phyloP scores from a whole-genome alignment of 2,888 invertebrate genomes.

The Argyresthia albistria region DNA sequence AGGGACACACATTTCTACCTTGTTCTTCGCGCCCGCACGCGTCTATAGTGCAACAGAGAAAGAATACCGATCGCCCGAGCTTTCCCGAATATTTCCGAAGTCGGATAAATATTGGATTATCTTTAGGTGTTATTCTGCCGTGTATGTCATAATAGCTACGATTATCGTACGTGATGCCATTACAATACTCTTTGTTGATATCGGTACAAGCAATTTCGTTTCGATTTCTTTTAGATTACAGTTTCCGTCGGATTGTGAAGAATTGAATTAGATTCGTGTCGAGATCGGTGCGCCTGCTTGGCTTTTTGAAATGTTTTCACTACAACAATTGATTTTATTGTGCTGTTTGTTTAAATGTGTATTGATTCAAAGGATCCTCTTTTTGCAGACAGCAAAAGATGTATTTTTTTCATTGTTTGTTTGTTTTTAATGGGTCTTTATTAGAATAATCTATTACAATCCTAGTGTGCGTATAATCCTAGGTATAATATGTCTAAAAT shows the following conservation, averaged over 20 bases:
- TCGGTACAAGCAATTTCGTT: constrained; percentile 32
- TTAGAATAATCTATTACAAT: no score
- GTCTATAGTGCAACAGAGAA: neutral
- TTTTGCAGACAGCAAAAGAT: neutral
- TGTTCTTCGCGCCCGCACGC: neutral
- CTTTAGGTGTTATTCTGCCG: constrained; percentile 60
- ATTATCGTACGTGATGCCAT: constrained; percentile 70
- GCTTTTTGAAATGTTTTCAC: constrained; percentile 25
- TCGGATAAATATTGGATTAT: constrained; percentile 7
- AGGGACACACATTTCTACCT: neutral
- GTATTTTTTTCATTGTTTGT: no score
- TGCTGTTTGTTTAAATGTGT: constrained; percentile 11
- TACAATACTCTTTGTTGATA: constrained; percentile 47
- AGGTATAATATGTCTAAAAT: no score
- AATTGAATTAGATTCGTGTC: constrained; percentile 44
- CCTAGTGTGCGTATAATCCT: no score
- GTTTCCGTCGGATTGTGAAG: constrained; percentile 34
- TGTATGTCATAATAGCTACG: constrained; percentile 68
- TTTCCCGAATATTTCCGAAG: neutral
- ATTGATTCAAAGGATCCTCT: neutral
- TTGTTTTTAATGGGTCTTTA: no score
- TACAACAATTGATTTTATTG: constrained; percentile 17
- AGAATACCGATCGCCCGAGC: neutral
- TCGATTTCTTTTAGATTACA: constrained; percentile 59
- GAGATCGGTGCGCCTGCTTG: constrained; percentile 44